These are phyloP conservation scores for Atherix ibis DNA, from an alignment of 2,888 invertebrate species.

Conservation along the genomic window DNA sequence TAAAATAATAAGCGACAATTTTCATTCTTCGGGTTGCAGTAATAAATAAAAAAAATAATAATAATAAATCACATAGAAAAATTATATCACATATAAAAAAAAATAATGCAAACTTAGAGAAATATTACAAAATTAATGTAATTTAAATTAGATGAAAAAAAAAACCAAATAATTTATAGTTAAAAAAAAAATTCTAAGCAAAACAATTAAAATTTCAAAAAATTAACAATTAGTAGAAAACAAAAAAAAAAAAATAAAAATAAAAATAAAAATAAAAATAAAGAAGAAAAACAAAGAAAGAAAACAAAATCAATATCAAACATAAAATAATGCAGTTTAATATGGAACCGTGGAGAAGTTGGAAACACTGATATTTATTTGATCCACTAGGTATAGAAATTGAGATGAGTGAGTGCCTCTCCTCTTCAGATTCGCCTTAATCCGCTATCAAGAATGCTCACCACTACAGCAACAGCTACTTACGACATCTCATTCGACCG, in stretches of 20 bases:
- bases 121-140: too few species aligned
- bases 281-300: constrained; percentile 11
- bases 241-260: constrained; percentile 3
- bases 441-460: not conserved
- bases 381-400: constrained; percentile 13
- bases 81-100: too few species aligned
- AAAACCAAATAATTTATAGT: not conserved
- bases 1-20: too few species aligned
- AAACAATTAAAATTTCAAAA: not conserved
- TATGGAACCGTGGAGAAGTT: constrained; percentile 10
- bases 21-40: too few species aligned
- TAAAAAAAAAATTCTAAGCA: not conserved
- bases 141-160: too few species aligned
- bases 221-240: not conserved
- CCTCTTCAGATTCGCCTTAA: not conserved
- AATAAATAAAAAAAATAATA: too few species aligned
- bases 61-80: too few species aligned
- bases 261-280: constrained; percentile 9
- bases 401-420: not conserved
- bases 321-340: constrained; percentile 10
- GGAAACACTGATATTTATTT: constrained; percentile 14
- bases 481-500: too few species aligned
- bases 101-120: too few species aligned
- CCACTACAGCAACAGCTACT: not conserved
- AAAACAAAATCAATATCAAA: constrained; percentile 6